A percentile compares a stretch with the other conserved stretches of the same genome.
phyloP scores from a whole-genome alignment of 1,140 invertebrate genomes.

The Euschistus heros region DNA sequence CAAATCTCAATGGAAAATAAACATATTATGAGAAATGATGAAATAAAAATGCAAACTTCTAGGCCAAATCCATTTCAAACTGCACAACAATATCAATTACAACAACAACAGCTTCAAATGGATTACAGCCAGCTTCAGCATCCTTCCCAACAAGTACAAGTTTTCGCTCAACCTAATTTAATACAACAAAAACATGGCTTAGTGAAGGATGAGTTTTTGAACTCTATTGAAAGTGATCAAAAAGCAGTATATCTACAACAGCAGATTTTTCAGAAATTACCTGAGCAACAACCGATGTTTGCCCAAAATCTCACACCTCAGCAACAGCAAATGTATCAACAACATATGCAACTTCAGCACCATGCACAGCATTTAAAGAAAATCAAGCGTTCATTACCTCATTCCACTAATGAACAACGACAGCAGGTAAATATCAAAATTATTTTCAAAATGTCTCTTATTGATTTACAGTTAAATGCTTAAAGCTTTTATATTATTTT shows the following conservation, averaged over 20 bases:
- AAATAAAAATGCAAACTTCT: slow-evolving; percentile 26
- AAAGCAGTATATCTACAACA: slow-evolving; percentile 28
- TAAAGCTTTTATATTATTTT: no score
- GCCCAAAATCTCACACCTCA: slow-evolving; percentile 35
- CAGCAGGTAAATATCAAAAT: slow-evolving; percentile 13
- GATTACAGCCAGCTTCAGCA: slow-evolving; percentile 29
- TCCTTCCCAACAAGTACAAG: slow-evolving; percentile 25
- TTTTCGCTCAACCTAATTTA: slow-evolving; percentile 23
- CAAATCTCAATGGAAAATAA: slow-evolving; percentile 13
- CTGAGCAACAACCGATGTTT: slow-evolving; percentile 31
- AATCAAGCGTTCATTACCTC: slow-evolving; percentile 34
- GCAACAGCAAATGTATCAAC: slow-evolving; percentile 39
- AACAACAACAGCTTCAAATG: slow-evolving; percentile 28
- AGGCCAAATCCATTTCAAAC: slow-evolving; percentile 26
- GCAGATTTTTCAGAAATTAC: slow-evolving; percentile 27
- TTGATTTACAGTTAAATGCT: no score
- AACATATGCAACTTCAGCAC: slow-evolving; percentile 40
- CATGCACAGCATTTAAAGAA: slow-evolving; percentile 39
- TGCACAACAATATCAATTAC: slow-evolving; percentile 31
- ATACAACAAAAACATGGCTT: slow-evolving; percentile 24
- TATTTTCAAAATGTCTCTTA: neutral
- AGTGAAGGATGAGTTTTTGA: slow-evolving; percentile 17
- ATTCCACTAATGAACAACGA: slow-evolving; percentile 23
- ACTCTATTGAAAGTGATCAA: slow-evolving; percentile 23
- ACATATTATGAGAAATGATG: slow-evolving; percentile 23